Evolutionary conservation across 2,888 invertebrate species (phyloP), one percentile per base, ranked within the genome.

Genomic region (Scotopteryx bipunctaria): DNA sequence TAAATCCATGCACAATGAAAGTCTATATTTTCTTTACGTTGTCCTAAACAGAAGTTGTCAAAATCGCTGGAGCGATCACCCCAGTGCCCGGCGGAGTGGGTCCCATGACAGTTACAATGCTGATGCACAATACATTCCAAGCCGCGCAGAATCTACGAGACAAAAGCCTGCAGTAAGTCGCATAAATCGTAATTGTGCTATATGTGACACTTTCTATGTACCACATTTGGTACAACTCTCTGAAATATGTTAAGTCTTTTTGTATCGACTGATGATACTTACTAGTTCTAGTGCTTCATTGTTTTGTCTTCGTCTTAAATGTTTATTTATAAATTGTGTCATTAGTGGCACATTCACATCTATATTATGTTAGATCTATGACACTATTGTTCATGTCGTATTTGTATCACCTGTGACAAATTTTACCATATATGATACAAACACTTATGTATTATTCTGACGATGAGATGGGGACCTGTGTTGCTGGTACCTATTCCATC

Each of bases 41-140:
- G 23, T 35, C 17, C 27, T 29, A 25, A 58, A 58, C 89, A 94
- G 93, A 91, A 80, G 97, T 97, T 0, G 92, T 92, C 51, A 91
- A 96, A 81, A 91, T 96, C 15, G 98, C 97, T 5, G 95, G 96
- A 5, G 92, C 94, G 43, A 94, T 98, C 36, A 97, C 97, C 0
- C 97, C 98, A 0, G 98, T 98, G 0, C 98, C 98, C 0, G 93
- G 98, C 1, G 98, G 98, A 1, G 98, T 97, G 2, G 98, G 98
- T 0, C 98, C 98, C 0, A 96, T 98, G 95, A 98, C 98, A 0
- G 97, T 98, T 0, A 95, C 97, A 0, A 97, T 97, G 97, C 82
- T 98, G 23, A 96, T 98, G 96, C 93, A 93, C 64, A 98, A 98
- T 76, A 97, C 97, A 0, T 91, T 97, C 53, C 88, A 91, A 67